A percentile compares a stretch with the other conserved stretches of the same genome.
phyloP scores from a whole-genome alignment of 2,888 invertebrate species.

The Sphaeridia pumilis region DNA sequence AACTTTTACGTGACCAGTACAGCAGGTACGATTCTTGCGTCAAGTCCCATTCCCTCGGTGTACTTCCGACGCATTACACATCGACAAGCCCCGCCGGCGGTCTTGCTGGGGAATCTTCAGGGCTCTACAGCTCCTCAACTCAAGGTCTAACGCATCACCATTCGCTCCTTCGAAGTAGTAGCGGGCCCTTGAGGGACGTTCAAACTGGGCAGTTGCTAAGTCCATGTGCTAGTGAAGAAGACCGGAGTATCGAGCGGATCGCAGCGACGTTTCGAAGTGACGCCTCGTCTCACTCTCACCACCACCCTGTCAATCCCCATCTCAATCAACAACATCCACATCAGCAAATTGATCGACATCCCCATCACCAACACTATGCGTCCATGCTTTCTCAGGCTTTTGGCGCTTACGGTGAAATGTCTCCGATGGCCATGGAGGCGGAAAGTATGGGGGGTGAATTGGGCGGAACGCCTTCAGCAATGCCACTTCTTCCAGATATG shows the following conservation, averaged over 20 bases:
- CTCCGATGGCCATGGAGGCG: conserved; percentile 41
- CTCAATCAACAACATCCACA: no score
- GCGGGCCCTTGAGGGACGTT: conserved; percentile 20
- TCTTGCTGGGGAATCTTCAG: no score
- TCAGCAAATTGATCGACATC: no score
- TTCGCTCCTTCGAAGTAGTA: conserved; percentile 11
- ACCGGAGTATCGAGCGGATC: conserved; percentile 43
- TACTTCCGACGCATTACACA: no score
- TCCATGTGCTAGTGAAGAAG: conserved; percentile 40
- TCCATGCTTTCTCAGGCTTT: conserved; percentile 41
- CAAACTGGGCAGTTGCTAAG: conserved; percentile 17
- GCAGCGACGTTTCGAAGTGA: conserved; percentile 43
- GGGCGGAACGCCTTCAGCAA: conserved; percentile 43
- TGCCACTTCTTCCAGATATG: conserved; percentile 49
- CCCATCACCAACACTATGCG: no score
- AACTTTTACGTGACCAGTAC: conserved; percentile 38
- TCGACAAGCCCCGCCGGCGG: no score
- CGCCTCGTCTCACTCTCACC: no score
- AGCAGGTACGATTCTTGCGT: conserved; percentile 14
- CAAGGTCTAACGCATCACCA: no score
- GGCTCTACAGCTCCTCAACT: no score
- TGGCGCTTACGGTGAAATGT: conserved; percentile 41
- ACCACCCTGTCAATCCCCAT: no score
- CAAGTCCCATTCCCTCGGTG: no score
- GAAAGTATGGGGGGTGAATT: conserved; percentile 39